These are phyloP conservation scores for Parnassius orleans DNA, from an alignment of 2,888 invertebrate genomes.

Conservation along the genomic window DNA sequence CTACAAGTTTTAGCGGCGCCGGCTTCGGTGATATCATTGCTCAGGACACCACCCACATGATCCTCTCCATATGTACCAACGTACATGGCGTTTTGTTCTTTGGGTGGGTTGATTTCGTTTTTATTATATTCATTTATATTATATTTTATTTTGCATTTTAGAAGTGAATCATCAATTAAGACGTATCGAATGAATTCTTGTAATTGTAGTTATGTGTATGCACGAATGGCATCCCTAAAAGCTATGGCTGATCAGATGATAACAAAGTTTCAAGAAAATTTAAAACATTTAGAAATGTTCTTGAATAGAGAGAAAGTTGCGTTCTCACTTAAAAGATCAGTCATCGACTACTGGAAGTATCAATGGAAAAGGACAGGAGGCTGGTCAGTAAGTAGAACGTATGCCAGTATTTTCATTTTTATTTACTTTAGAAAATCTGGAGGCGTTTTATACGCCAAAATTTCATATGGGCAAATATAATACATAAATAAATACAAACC, in stretches of 20 bases:
- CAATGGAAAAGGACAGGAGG: slow-evolving; percentile 77
- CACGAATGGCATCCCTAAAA: slow-evolving; percentile 71
- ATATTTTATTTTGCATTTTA: slow-evolving; percentile 16
- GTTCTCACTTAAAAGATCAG: slow-evolving; percentile 52
- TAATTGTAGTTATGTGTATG: slow-evolving; percentile 65
- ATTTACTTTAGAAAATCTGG: neutral
- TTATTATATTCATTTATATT: slow-evolving; percentile 28
- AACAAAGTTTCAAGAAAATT: slow-evolving; percentile 69
- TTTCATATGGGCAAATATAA: too few relatives aligned
- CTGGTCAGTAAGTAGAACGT: slow-evolving; percentile 61
- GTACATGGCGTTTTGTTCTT: slow-evolving; percentile 74
- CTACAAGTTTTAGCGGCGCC: slow-evolving; percentile 68
- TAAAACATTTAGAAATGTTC: slow-evolving; percentile 70
- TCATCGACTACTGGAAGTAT: slow-evolving; percentile 73
- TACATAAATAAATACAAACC: too few relatives aligned
- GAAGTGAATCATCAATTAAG: too few relatives aligned
- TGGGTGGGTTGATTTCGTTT: slow-evolving; percentile 51
- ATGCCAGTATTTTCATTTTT: neutral
- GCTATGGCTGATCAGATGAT: slow-evolving; percentile 71
- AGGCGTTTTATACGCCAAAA: too few relatives aligned
- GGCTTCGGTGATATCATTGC: slow-evolving; percentile 76
- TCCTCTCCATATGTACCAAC: slow-evolving; percentile 63
- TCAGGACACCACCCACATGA: slow-evolving; percentile 63
- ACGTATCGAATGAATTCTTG: neutral
- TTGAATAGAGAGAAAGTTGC: slow-evolving; percentile 67